These are phyloP conservation scores for Thalassaphorura encarpata DNA, from an alignment of 1,140 invertebrate genomes.

Conservation along the genomic window DNA sequence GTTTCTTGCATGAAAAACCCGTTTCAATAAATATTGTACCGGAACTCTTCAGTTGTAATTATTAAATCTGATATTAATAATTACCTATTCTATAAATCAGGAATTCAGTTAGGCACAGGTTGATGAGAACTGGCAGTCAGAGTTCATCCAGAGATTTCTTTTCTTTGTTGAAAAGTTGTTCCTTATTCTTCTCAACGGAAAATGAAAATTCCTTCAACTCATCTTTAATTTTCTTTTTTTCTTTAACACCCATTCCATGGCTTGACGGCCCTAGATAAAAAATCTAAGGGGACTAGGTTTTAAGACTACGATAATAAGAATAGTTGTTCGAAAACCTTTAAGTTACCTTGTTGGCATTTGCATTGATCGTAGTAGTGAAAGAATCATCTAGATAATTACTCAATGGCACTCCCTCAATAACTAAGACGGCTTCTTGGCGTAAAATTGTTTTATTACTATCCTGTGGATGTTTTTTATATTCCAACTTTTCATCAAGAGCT, in stretches of 20 bases:
- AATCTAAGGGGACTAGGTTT: constrained; percentile 15
- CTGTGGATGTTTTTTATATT: constrained; percentile 76
- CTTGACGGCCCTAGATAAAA: constrained; percentile 64
- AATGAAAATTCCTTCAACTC: constrained; percentile 60
- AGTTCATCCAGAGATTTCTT: constrained; percentile 69
- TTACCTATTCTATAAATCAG: no score
- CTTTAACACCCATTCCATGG: constrained; percentile 92
- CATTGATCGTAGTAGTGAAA: constrained; percentile 74
- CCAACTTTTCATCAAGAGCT: constrained; percentile 82
- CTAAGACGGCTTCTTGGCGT: constrained; percentile 88
- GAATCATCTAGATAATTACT: constrained; percentile 88
- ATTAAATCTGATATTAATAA: no score
- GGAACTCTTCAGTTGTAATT: no score
- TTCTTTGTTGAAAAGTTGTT: constrained; percentile 65
- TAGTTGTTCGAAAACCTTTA: not conserved
- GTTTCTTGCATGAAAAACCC: no score
- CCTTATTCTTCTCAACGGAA: constrained; percentile 64
- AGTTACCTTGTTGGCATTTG: constrained; percentile 78
- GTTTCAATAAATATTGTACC: no score
- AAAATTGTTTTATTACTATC: constrained; percentile 69
- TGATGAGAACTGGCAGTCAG: no score
- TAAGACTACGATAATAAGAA: not conserved
- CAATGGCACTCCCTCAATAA: constrained; percentile 82
- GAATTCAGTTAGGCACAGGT: no score
- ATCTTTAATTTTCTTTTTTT: constrained; percentile 70